phyloP scores from a whole-genome alignment of 1,140 invertebrate genomes.

The Mycetomoellerius zeteki region DNA sequence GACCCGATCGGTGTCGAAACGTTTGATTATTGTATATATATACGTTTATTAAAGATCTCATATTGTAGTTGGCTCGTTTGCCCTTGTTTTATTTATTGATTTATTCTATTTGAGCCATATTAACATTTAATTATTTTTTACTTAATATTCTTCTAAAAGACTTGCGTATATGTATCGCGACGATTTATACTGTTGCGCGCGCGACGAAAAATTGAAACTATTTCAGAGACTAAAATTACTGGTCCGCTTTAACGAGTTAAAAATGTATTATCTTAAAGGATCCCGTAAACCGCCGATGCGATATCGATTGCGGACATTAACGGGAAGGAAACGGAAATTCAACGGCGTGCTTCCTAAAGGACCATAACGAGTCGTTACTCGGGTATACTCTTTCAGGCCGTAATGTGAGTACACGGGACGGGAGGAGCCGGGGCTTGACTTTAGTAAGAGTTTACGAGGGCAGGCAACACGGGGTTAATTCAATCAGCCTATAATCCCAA shows the following conservation, averaged over 20 bases:
- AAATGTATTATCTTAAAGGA: not conserved
- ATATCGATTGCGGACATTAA: slow-evolving; percentile 65
- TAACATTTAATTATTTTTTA: no score
- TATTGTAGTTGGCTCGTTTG: no score
- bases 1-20: no score
- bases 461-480: slow-evolving; percentile 85
- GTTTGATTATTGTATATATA: no score
- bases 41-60: no score
- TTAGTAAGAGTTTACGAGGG: slow-evolving; percentile 86
- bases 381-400: slow-evolving; percentile 72
- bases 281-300: not conserved
- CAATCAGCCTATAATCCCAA: slow-evolving; percentile 85
- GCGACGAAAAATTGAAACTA: not conserved
- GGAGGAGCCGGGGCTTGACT: slow-evolving; percentile 85
- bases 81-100: no score
- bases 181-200: no score
- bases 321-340: slow-evolving; percentile 75
- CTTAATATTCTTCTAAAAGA: not conserved
- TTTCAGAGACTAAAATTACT: not conserved
- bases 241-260: slow-evolving; percentile 1
- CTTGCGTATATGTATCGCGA: not conserved
- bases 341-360: slow-evolving; percentile 69
- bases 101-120: no score
- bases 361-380: slow-evolving; percentile 76
- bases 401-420: slow-evolving; percentile 83